Percentiles rank a stretch among this genome's conserved stretches.
These are phyloP conservation scores for Pan troglodytes DNA, from an alignment of 2,113 vertebrate species.

Conservation along the genomic window NHGRI_mPanTro3-v2.1_pri NC_086015.1:88009501-88010000, in stretches of 20 bases:
- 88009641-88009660: background rate
- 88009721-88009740: background rate
- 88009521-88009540: too few relatives aligned
- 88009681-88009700: background rate
- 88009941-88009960: background rate
- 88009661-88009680: background rate
- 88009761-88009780: background rate
- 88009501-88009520: too few relatives aligned
- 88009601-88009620: background rate
- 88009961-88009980: background rate
- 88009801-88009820: background rate
- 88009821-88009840: background rate
- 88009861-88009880: background rate
- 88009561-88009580: too few relatives aligned
- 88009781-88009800: background rate
- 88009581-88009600: background rate
- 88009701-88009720: background rate
- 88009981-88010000: background rate
- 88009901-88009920: background rate
- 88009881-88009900: background rate
- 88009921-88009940: background rate
- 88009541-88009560: too few relatives aligned
- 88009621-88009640: background rate
- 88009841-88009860: background rate
- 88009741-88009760: background rate